Conservation (phyloP, 1,140 invertebrate genomes). For the Drosophila navojoa region DNA sequence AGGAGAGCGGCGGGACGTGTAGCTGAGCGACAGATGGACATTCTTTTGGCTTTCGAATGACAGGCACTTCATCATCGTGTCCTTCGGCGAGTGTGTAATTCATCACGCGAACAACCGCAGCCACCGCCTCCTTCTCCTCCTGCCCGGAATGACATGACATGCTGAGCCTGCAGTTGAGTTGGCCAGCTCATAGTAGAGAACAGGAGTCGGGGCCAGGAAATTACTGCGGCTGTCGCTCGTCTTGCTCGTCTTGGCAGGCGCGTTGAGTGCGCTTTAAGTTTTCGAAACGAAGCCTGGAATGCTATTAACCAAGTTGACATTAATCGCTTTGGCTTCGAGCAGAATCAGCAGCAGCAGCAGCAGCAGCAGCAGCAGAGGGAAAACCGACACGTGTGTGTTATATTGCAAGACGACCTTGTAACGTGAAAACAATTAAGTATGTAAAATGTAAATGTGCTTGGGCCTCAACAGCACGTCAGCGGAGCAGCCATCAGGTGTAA, state of each 20-base stretch:
- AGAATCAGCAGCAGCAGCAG: not conserved
- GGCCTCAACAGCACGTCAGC: slow-evolving; percentile 53
- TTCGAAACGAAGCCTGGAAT: slow-evolving; percentile 62
- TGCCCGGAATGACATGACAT: slow-evolving; percentile 62
- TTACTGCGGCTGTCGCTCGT: slow-evolving; percentile 47
- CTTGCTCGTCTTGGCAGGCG: slow-evolving; percentile 31
- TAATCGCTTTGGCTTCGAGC: slow-evolving; percentile 71
- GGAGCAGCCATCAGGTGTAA: not conserved
- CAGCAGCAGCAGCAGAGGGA: not conserved
- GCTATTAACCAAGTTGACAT: slow-evolving; percentile 82
- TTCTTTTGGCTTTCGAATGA: slow-evolving; percentile 79
- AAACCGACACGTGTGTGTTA: slow-evolving; percentile 24
- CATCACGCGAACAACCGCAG: slow-evolving; percentile 81
- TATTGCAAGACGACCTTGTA: slow-evolving; percentile 47
- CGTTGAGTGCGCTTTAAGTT: slow-evolving; percentile 59
- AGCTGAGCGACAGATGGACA: slow-evolving; percentile 62
- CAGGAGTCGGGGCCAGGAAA: slow-evolving; percentile 38
- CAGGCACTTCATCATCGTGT: slow-evolving; percentile 82
- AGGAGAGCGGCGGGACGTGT: slow-evolving; percentile 12
- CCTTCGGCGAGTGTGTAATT: slow-evolving; percentile 81
- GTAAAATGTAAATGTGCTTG: slow-evolving; percentile 68
- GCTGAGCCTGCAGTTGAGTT: slow-evolving; percentile 72
- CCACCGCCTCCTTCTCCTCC: slow-evolving; percentile 14
- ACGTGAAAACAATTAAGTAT: slow-evolving; percentile 80
- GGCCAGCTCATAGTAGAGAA: slow-evolving; percentile 11